Evolutionary conservation across 2,113 vertebrate species (phyloP), one percentile per base, ranked within the genome.

Genomic region (Rafetus swinhoei): DNA sequence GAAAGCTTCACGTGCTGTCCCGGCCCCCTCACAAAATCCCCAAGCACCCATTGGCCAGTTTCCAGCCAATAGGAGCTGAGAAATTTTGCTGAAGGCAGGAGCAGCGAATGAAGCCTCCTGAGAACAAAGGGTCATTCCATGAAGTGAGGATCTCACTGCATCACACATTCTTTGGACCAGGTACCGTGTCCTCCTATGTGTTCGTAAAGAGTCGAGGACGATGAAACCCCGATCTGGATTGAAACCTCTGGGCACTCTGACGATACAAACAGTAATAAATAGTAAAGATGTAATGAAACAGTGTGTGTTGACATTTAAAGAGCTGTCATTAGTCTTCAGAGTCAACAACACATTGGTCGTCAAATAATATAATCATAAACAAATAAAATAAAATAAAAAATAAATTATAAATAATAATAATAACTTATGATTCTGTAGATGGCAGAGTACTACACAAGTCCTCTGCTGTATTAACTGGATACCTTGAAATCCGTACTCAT

Each of bases 161-260:
- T 62, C 27, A 1, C 60, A 29, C 13, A 62, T 13, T 32, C 60
- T 62, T 45, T 84, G 45, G 77, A n/a, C n/a, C 3, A 22, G n/a
- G 12, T 25, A 65, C 74, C 50, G 9, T 0, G 25, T 27, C 13
- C 13, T 50, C 21, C 1, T 45, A 50, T 14, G 7, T 4, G 50
- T 29, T 16, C 25, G 5, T 3, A 69, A 45, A 85, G 7, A 57
- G 4, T 56, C 50, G 79, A 21, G 56, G 13, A 11, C 10, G 7
- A 5, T n/a, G 29, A 91, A 83, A 52, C 24, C 15, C 62, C 6
- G 7, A 62, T 25, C 55, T 6, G 52, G 11, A 24, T 39, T n/a
- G 12, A n/a, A 53, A 32, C 7, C 86, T 81, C 32, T 62, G 15
- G 11, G 2, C 18, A 76, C 3, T 65, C 29, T 15, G 15, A 6